Evolutionary conservation across 1,140 invertebrate genomes (phyloP), one percentile per base, ranked within the genome.

Genomic region (Stegodyphus dumicola): DNA sequence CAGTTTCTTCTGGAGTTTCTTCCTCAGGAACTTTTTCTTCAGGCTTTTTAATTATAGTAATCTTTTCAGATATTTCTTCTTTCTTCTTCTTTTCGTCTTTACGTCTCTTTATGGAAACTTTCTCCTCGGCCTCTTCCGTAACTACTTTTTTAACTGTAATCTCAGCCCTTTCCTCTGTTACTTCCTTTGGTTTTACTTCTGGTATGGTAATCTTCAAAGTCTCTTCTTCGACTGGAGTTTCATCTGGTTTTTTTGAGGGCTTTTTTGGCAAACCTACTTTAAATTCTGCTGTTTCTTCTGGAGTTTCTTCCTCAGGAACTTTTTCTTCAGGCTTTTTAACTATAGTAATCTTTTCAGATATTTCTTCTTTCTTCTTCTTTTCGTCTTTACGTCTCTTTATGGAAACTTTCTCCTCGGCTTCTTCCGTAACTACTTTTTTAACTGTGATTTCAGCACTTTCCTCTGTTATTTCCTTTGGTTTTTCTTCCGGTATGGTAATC

Each of bases 1-100:
- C 49, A 88, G 93, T 92, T 90, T 95, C 95, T n/a, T 93, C 95
- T 54, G 93, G 91, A 91, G 95, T 94, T 54, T 93, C 93, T 87
- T 94, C 89, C 33, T 89, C 89, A 33, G 33, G 33, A 33, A 33
- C 74, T 67, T 33, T 56, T 6, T 84, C 56, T 11, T 81, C 73
- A 0, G 49, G 54, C 11, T 75, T 69, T 49, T 86, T 64, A 10
- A 17, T 2, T n/a, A 85, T 70, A 15, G 49, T 85, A 54, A 85
- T 76, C 18, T 69, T 74, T 60, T 85, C 81, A 56, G 60, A 69
- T 5, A 85, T 65, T 5, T n/a, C 15, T 51, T 85, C 79, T 83
- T 52, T 75, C 65, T 66, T 74, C 54, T 71, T 77, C 54, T 70
- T 83, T 56, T 67, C 77, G 15, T 76, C 74, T 53, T 76, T 85